phyloP scores from a whole-genome alignment of 1,140 invertebrate genomes.

The Batillaria attramentaria region DNA sequence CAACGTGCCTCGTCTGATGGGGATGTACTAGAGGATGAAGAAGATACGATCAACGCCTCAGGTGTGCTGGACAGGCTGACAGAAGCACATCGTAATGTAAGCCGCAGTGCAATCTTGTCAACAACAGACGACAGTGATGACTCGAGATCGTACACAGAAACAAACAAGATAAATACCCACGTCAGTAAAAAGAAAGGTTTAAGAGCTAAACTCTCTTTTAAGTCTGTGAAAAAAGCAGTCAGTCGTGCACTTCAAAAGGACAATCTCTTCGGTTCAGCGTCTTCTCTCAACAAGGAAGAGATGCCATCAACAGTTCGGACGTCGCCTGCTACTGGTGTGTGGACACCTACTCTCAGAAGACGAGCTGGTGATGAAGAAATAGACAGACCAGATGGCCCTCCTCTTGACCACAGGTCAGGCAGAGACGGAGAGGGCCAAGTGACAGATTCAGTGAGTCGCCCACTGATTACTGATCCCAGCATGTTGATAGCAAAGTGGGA shows the following conservation, averaged over 20 bases:
- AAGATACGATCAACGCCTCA: constrained; percentile 35
- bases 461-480: constrained; percentile 51
- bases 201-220: constrained; percentile 48
- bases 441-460: constrained; percentile 45
- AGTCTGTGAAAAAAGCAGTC: constrained; percentile 55
- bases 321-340: constrained; percentile 11
- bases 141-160: constrained; percentile 23
- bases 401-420: constrained; percentile 15
- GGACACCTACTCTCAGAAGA: constrained; percentile 33
- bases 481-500: constrained; percentile 53
- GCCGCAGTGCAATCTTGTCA: constrained; percentile 47
- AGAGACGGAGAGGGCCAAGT: constrained; percentile 25
- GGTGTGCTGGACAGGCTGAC: constrained; percentile 34
- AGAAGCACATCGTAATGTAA: constrained; percentile 49
- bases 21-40: constrained; percentile 57
- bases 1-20: constrained; percentile 61
- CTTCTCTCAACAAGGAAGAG: constrained; percentile 32
- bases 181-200: constrained; percentile 35
- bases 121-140: constrained; percentile 28
- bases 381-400: constrained; percentile 16
- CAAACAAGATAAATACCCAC: constrained; percentile 23
- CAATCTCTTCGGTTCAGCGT: constrained; percentile 29
- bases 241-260: constrained; percentile 42
- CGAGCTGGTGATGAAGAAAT: constrained; percentile 19
- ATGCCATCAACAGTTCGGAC: constrained; percentile 16